Base-by-base conservation (phyloP, 2,797 vertebrate genomes). In the Hydrocynus forskahlii region DNA sequence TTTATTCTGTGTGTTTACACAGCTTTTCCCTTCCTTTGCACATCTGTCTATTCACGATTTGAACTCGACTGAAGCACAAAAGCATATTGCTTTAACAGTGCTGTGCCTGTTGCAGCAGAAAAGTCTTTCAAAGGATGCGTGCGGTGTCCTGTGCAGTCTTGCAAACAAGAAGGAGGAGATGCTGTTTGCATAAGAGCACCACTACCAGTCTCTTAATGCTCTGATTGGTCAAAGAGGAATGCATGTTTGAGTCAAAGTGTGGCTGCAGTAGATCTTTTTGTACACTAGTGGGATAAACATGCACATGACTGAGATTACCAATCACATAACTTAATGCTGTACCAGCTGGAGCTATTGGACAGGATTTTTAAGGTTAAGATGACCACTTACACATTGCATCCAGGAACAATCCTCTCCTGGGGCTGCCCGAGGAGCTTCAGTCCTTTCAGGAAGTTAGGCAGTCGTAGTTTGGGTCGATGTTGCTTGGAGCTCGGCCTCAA, bases 381-480 rank as follows among this genome's bases (percentile, higher is more conserved):
- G 10, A 48, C 45, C 38, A 90, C 93, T 89, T 86, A 95, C 94
- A 95, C 91, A 7, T 90, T 94, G 55, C 88, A 91, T 55, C 84
- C 83, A 0, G 93, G 89, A 7, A 94, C 74, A 6, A 94, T 93
- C 38, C 80, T 91, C 80, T 94, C 92, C 7, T 86, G 87, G 9
- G 87, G 85, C 19, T 89, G 88, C 83, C 88, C 93, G 0, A 60
- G 85, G 79, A 92, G 69, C 21, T 84, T 87, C 55, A 94, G 89
- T 88, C 72, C 92, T 75, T 77, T 91, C 84, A 95, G 80, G 87
- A 95, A 91, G 0, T 88, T 83, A 0, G 92, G 91, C 25, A 95
- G 83, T 80, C 85, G 89, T 67, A 94, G 81, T 79, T 87, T 94
- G 0, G 90, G 81, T 74, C 88, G 87, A 62, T 79, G 3, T 0